Conservation (phyloP, 2,888 invertebrate species). For the Lamproptera curius region DNA sequence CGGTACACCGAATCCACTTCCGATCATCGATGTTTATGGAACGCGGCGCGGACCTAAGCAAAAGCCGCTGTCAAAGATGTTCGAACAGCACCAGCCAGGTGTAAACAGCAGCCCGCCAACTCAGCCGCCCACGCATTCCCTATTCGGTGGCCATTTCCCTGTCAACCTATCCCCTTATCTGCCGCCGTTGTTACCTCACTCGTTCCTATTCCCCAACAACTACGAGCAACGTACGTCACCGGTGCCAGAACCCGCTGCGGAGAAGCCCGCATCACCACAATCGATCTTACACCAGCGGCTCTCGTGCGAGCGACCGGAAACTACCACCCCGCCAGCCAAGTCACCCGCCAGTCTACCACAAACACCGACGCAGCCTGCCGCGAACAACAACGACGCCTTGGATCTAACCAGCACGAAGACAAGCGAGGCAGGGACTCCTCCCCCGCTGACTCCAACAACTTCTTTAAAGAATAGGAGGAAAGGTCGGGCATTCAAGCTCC, state of each 20-base stretch:
- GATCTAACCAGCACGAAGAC: constrained; percentile 77
- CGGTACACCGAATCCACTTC: constrained; percentile 91
- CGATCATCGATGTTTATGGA: constrained; percentile 94
- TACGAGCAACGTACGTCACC: constrained; percentile 57
- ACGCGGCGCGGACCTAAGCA: constrained; percentile 92
- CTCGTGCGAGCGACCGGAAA: constrained; percentile 50
- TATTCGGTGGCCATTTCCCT: constrained; percentile 66
- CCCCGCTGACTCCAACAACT: constrained; percentile 59
- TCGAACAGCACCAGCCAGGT: constrained; percentile 49
- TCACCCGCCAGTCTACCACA: constrained; percentile 47
- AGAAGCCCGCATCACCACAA: constrained; percentile 50
- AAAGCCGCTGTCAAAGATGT: constrained; percentile 59
- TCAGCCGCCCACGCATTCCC: constrained; percentile 51
- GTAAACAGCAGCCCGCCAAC: constrained; percentile 46
- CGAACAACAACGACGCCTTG: constrained; percentile 63
- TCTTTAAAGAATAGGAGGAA: constrained; percentile 85
- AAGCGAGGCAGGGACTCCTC: constrained; percentile 58
- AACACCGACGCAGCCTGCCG: constrained; percentile 44
- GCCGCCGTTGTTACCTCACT: constrained; percentile 66
- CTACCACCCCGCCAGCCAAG: constrained; percentile 39
- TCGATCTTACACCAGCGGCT: constrained; percentile 62
- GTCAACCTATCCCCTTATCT: constrained; percentile 62
- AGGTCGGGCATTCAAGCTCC: constrained; percentile 90
- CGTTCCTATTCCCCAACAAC: constrained; percentile 69
- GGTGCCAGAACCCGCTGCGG: constrained; percentile 43